These are phyloP conservation scores for Mythimna loreyi DNA, from an alignment of 2,888 invertebrate species.

Conservation along the genomic window DNA sequence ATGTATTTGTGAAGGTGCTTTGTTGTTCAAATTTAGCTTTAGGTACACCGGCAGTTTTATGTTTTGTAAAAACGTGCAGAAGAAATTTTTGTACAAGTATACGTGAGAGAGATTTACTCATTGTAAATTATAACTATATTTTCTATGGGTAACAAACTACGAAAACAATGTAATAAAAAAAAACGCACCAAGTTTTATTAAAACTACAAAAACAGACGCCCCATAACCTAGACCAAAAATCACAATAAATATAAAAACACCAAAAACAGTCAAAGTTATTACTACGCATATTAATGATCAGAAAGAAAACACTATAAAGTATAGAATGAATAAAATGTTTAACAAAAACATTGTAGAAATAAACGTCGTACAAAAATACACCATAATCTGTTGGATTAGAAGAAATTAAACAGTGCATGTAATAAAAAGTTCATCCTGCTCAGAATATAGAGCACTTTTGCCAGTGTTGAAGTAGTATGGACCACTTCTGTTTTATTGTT, in stretches of 20 bases:
- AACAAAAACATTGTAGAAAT: constrained; percentile 55
- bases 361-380: constrained; percentile 58
- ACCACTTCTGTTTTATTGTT: constrained; percentile 90
- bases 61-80: constrained; percentile 7
- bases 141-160: background rate
- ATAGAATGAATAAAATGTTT: constrained; percentile 42
- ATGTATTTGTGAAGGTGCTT: constrained; percentile 45
- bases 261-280: constrained; percentile 30
- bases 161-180: background rate
- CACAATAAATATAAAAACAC: background rate
- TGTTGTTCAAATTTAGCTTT: constrained; percentile 49
- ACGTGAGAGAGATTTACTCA: background rate
- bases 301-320: constrained; percentile 43
- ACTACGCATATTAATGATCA: constrained; percentile 17
- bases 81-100: background rate
- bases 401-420: constrained; percentile 82
- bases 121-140: background rate
- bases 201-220: background rate
- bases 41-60: constrained; percentile 30
- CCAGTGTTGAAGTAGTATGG: constrained; percentile 84
- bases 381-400: constrained; percentile 72
- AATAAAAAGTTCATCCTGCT: constrained; percentile 85
- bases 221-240: background rate
- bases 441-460: constrained; percentile 87
- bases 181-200: background rate